Percentiles rank a stretch among this genome's conserved stretches.
Evolutionary conservation across 2,113 vertebrate genomes (phyloP).

Genomic region (Todiramphus saurophagus): DNA sequence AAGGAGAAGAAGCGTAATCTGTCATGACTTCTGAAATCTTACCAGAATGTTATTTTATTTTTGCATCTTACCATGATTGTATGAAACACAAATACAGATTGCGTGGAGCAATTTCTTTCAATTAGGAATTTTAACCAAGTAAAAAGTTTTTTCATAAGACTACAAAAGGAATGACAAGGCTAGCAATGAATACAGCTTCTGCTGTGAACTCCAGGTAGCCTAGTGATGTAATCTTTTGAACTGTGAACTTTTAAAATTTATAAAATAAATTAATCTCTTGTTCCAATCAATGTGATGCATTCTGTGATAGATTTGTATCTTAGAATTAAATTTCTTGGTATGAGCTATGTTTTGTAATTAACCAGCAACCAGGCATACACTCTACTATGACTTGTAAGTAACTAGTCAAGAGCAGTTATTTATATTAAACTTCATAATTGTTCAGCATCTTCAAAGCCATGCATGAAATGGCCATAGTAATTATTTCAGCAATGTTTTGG

Average conservation of each 20-base stretch:
- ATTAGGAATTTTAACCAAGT: conserved; percentile 42
- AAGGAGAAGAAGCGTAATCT: neutral
- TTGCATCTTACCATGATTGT: neutral
- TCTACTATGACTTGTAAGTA: neutral
- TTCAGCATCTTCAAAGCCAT: neutral
- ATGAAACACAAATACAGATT: neutral
- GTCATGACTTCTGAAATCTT: neutral
- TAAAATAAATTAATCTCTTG: neutral
- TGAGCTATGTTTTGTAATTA: neutral
- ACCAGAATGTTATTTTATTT: neutral
- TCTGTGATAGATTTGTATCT: neutral
- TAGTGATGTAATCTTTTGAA: neutral
- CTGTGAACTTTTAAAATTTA: neutral
- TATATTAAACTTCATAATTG: neutral
- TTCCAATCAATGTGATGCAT: neutral
- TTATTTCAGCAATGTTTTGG: neutral
- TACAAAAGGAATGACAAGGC: neutral
- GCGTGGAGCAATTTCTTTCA: neutral
- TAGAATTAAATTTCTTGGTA: neutral
- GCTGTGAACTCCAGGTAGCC: neutral
- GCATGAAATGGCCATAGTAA: neutral
- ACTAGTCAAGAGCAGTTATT: neutral
- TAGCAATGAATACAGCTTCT: neutral
- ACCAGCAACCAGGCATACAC: neutral
- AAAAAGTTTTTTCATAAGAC: neutral